Base-by-base conservation (phyloP, 1,140 invertebrate species). In the Calosoma granatense region DNA sequence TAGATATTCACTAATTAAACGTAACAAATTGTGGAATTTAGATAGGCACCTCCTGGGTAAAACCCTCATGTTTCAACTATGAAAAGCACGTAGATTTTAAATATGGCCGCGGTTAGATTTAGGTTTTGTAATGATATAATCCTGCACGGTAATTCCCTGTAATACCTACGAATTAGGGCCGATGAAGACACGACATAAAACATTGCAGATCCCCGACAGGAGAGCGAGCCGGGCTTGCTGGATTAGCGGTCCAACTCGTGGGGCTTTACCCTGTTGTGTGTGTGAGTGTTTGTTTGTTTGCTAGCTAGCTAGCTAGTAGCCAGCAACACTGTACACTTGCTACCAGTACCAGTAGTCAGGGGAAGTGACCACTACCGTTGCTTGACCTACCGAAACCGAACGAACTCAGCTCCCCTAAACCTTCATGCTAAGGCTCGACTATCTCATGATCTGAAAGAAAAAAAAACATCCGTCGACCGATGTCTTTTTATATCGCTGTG, bases 171-270 rank as follows among this genome's bases (percentile, higher is more conserved):
- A 61, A 59, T 59, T 61, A 61, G 58, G 56, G 57, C 57, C 60
- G 60, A 61, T 59, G 57, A 59, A 61, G 60, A 61, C 60, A 59
- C 57, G 60, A 54, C 60, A 59, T 59, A 61, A 61, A 61, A 61
- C 60, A 61, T 59, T 39, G 54, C 56, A 54, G 21, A 54, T 54
- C 15, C 53, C 53, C 41, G 6, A 47, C 15, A 47, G 41, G 9
- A 47, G 26, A 17, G 9, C 6, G 17, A 47, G 41, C 41, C 6
- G 9, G 3, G 6, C 41, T 47, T 11, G 41, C 41, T 47, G 41
- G 41, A 47, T 47, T 47, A 47, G 41, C 41, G 41, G 41, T 47
- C 41, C 17, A 47, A 17, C 41, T 11, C 41, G 6, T 47, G 15
- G 6, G 4, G 41, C 41, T 47, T 17, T 47, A 17, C 41, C 15